Conservation (phyloP, 2,797 vertebrate species). For the Pelobates cultripes region DNA sequence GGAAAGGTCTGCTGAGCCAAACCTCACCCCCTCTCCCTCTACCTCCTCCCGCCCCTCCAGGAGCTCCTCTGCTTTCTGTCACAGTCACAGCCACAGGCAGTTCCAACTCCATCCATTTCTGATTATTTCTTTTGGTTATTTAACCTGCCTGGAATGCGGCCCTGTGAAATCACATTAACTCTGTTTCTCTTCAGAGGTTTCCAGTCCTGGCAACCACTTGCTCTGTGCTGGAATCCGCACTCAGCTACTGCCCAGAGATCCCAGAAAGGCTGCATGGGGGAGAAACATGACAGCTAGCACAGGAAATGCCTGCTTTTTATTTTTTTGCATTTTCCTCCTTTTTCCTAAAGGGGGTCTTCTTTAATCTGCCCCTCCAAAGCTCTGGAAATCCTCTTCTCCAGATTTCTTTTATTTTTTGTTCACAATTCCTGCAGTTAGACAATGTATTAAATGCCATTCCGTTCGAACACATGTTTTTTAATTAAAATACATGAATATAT, state of each 20-base stretch:
- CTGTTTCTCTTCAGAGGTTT: slow-evolving; percentile 69
- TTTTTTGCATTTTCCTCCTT: neutral
- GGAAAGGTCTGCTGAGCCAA: slow-evolving; percentile 25
- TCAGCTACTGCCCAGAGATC: slow-evolving; percentile 38
- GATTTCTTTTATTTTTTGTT: neutral
- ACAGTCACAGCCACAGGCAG: slow-evolving; percentile 54
- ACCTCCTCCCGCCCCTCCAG: slow-evolving; percentile 30
- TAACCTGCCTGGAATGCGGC: slow-evolving; percentile 65
- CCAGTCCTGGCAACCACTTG: slow-evolving; percentile 68
- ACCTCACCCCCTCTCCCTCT: neutral
- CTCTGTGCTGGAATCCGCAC: slow-evolving; percentile 56
- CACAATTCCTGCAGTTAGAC: neutral
- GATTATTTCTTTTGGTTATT: slow-evolving; percentile 64
- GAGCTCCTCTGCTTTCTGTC: slow-evolving; percentile 55
- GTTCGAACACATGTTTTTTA: too few relatives aligned
- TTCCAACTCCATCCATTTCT: slow-evolving; percentile 56
- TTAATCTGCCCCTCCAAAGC: slow-evolving; percentile 7
- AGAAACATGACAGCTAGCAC: slow-evolving; percentile 29
- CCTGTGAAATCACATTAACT: slow-evolving; percentile 56
- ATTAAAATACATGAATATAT: too few relatives aligned
- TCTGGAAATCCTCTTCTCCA: neutral
- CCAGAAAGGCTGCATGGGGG: slow-evolving; percentile 4
- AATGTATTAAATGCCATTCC: neutral
- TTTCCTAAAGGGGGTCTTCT: neutral
- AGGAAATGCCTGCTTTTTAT: slow-evolving; percentile 11